Conservation (phyloP, 1,140 invertebrate species). For the Eupeodes corollae region DNA sequence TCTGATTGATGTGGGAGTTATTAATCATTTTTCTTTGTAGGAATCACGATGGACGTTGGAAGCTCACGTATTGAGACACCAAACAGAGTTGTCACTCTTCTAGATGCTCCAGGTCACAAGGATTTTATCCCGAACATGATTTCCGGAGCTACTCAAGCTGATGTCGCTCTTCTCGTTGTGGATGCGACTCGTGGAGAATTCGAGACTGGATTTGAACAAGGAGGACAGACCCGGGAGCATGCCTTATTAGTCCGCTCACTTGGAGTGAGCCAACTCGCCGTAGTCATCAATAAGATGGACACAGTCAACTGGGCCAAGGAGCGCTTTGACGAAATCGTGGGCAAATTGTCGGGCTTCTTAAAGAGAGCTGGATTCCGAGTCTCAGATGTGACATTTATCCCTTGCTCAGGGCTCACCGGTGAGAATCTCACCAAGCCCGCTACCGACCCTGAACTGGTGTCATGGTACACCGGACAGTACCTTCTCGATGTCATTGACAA, state of each 20-base stretch:
- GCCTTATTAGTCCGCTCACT: conserved; percentile 84
- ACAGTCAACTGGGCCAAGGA: conserved; percentile 67
- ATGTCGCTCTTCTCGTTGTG: conserved; percentile 91
- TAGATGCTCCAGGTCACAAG: conserved; percentile 97
- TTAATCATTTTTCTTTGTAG: conserved; percentile 6
- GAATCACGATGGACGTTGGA: conserved; percentile 95
- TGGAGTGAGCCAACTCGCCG: conserved; percentile 76
- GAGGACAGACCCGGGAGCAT: conserved; percentile 96
- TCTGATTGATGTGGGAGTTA: no score
- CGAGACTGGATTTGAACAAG: conserved; percentile 95
- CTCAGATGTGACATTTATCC: conserved; percentile 78
- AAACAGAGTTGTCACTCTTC: conserved; percentile 63
- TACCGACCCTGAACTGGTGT: conserved; percentile 50
- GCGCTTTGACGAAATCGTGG: conserved; percentile 75
- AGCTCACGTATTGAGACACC: conserved; percentile 87
- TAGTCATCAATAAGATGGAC: conserved; percentile 79
- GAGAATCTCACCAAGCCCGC: conserved; percentile 75
- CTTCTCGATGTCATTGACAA: conserved; percentile 74
- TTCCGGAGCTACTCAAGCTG: conserved; percentile 90
- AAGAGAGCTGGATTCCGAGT: conserved; percentile 93
- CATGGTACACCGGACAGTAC: conserved; percentile 81
- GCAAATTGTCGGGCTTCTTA: conserved; percentile 77
- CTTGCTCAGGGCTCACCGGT: conserved; percentile 89
- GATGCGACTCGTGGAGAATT: conserved; percentile 95
- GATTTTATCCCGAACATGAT: conserved; percentile 99